These are phyloP conservation scores for Sebastes fasciatus DNA, from an alignment of 2,113 vertebrate species.

Conservation along the genomic window DNA sequence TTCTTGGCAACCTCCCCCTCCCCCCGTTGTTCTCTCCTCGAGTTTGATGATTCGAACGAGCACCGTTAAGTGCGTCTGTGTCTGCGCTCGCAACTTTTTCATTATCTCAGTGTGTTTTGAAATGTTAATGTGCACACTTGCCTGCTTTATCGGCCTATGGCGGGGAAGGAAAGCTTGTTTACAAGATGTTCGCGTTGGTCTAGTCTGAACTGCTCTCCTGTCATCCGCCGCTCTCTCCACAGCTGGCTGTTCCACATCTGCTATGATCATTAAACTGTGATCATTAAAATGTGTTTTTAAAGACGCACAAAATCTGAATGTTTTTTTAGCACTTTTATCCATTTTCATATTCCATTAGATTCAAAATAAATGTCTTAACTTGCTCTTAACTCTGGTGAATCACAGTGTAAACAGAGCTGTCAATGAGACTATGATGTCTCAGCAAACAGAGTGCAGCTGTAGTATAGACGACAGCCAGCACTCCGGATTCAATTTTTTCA, in stretches of 20 bases:
- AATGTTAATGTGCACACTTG: constrained; percentile 27
- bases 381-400: not conserved
- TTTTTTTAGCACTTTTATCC: not conserved
- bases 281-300: constrained; percentile 12
- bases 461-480: not conserved
- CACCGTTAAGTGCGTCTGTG: constrained; percentile 1
- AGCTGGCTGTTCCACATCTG: constrained; percentile 16
- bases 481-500: not conserved
- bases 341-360: not conserved
- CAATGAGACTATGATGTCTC: not conserved
- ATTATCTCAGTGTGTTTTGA: constrained; percentile 7
- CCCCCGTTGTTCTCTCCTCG: not conserved
- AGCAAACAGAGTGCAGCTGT: constrained; percentile 8
- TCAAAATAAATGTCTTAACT: not conserved
- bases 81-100: no score
- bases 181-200: constrained; percentile 20
- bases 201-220: constrained; percentile 9
- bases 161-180: constrained; percentile 32
- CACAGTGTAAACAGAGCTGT: not conserved
- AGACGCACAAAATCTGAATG: not conserved
- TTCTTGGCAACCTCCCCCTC: not conserved
- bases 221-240: constrained; percentile 6
- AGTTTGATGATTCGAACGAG: constrained; percentile 22
- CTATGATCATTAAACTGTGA: constrained; percentile 6
- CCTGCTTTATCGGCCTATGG: constrained; percentile 13